phyloP scores from a whole-genome alignment of 2,888 invertebrate genomes.

The Osedax frankpressi region DNA sequence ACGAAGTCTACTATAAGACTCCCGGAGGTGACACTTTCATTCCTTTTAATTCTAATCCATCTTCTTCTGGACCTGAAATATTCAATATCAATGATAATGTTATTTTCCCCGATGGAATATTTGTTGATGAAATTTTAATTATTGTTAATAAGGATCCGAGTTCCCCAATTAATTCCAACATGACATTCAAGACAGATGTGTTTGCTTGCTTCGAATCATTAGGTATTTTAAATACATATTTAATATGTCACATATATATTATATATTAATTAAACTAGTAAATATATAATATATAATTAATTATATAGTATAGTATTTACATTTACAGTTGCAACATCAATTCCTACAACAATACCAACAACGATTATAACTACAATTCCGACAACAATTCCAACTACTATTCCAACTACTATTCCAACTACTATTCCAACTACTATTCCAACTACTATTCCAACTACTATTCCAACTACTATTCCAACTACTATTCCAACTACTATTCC shows the following conservation, averaged over 20 bases:
- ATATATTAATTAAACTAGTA: no score
- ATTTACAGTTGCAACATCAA: no score
- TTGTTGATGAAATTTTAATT: background rate
- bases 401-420: background rate
- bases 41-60: background rate
- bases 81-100: background rate
- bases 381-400: background rate
- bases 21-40: background rate
- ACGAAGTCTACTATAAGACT: slow-evolving; percentile 1
- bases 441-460: background rate
- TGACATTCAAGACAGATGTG: no score
- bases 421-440: background rate
- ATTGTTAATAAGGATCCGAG: background rate
- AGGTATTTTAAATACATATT: no score
- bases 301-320: no score
- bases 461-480: background rate
- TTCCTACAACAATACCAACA: no score
- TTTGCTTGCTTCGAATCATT: no score
- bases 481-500: background rate
- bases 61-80: background rate
- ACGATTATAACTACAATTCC: no score
- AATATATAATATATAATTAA: no score
- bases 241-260: no score
- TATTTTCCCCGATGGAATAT: background rate
- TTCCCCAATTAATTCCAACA: no score